Evolutionary conservation across 1,140 invertebrate species (phyloP).

Genomic region (Phymorhynchus buccinoides): DNA sequence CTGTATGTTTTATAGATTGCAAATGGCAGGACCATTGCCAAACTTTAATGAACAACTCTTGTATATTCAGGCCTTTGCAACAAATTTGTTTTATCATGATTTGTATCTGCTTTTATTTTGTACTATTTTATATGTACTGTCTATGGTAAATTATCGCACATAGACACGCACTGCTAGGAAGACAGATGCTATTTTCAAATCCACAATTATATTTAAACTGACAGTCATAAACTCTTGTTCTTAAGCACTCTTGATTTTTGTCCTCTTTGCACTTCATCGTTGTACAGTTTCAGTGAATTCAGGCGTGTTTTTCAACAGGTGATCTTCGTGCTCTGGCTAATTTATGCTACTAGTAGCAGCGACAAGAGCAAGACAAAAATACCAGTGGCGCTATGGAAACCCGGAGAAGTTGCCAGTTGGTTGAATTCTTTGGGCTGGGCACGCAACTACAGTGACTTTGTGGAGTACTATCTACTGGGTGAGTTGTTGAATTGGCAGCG

Average conservation of each 20-base stretch:
- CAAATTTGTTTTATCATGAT: too few relatives aligned
- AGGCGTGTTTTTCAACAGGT: conserved; percentile 43
- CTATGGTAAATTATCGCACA: background rate
- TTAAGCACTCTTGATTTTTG: too few relatives aligned
- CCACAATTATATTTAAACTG: background rate
- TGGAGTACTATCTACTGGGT: conserved; percentile 54
- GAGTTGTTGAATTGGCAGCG: conserved; percentile 3
- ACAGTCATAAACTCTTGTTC: too few relatives aligned
- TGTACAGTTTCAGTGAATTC: background rate
- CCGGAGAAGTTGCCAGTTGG: conserved; percentile 61
- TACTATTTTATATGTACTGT: background rate
- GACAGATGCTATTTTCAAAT: background rate
- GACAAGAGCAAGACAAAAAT: conserved; percentile 52
- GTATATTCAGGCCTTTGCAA: too few relatives aligned
- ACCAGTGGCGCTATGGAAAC: conserved; percentile 55
- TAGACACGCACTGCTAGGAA: too few relatives aligned
- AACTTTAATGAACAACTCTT: too few relatives aligned
- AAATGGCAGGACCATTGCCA: too few relatives aligned
- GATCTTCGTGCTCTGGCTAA: conserved; percentile 56
- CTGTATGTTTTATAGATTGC: too few relatives aligned
- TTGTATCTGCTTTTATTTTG: too few relatives aligned
- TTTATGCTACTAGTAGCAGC: conserved; percentile 54
- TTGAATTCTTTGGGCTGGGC: conserved; percentile 58
- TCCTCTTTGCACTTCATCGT: too few relatives aligned
- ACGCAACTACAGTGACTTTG: conserved; percentile 48